Evolutionary conservation across 1,140 invertebrate species (phyloP), one percentile per base, ranked within the genome.

Genomic region (Chironomus striatipennis): DNA sequence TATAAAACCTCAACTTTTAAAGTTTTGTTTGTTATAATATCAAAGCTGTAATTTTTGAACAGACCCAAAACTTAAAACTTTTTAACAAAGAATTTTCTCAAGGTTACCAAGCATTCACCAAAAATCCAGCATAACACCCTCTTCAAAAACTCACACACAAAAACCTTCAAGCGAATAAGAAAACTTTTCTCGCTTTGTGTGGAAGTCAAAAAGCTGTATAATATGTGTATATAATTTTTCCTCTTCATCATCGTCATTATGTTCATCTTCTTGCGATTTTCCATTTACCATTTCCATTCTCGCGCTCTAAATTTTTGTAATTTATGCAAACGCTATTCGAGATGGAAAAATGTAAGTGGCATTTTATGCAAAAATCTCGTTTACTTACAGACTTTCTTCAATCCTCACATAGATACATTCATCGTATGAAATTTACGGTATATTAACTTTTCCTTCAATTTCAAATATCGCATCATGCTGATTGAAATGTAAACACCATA

Each of bases 321-420:
- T 57, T 57, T 57, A 57, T 57, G 12, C 47, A 57, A 57, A 57
- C 12, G n/a, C 8, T n/a, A 57, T 57, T 15, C 12, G n/a, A 57
- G 47, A 57, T n/a, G 47, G 47, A 57, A 47, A 47, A 57, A 34
- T 34, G 24, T 34, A 34, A n/a, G 9, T 57, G 12, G 47, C 47
- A n/a, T n/a, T 57, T 57, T 57, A 57, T 57, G 47, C 47, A 57
- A 57, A 57, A 57, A 57, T 57, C 47, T 57, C 47, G 47, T 57
- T 57, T 57, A 57, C 47, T 57, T 57, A 57, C 47, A 57, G 47
- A 57, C n/a, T 57, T 57, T 57, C 47, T 57, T 57, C 47, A 57
- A n/a, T 57, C n/a, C 47, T 47, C 15, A 10, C 43, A 10, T 47
- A n/a, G 12, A n/a, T 57, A 10, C 47, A 12, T 57, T 57, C 12